These are phyloP conservation scores for Danio aesculapii DNA, from an alignment of 2,797 vertebrate genomes.

Conservation along the genomic window DNA sequence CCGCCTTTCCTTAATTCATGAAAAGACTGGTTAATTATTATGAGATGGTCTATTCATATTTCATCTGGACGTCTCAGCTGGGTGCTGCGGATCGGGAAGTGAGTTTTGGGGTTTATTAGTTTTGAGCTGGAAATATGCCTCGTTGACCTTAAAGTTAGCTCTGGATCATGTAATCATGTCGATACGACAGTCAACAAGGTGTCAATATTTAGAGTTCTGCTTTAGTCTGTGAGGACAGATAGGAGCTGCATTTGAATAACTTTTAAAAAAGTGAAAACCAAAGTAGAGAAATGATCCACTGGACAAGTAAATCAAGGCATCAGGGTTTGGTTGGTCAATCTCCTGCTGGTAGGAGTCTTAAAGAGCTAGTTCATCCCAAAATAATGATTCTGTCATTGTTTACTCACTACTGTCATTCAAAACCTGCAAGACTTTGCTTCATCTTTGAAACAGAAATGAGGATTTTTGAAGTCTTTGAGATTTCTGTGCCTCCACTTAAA, in stretches of 20 bases:
- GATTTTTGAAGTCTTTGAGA: too few species aligned
- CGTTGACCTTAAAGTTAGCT: conserved; percentile 39
- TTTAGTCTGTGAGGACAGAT: not conserved
- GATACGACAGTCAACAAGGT: conserved; percentile 1
- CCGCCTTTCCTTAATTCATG: conserved; percentile 74
- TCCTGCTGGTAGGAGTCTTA: not conserved
- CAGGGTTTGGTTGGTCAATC: not conserved
- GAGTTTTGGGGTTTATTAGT: conserved; percentile 66
- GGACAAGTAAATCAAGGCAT: not conserved
- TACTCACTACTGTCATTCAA: too few species aligned
- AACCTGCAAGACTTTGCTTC: too few species aligned
- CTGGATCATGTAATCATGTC: conserved; percentile 3
- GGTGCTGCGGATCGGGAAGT: conserved; percentile 63
- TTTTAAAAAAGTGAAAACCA: not conserved
- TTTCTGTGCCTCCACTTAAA: too few species aligned
- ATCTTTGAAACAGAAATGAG: too few species aligned
- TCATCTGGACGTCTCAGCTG: conserved; percentile 74
- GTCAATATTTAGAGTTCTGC: conserved; percentile 36
- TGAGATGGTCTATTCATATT: conserved; percentile 74
- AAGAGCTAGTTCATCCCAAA: too few species aligned
- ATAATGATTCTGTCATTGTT: too few species aligned
- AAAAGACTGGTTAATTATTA: conserved; percentile 75
- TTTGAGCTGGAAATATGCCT: conserved; percentile 39
- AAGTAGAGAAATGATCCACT: not conserved
- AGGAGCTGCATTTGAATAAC: not conserved